phyloP scores from a whole-genome alignment of 2,113 vertebrate genomes.

The Speoplatyrhinus poulsoni region DNA sequence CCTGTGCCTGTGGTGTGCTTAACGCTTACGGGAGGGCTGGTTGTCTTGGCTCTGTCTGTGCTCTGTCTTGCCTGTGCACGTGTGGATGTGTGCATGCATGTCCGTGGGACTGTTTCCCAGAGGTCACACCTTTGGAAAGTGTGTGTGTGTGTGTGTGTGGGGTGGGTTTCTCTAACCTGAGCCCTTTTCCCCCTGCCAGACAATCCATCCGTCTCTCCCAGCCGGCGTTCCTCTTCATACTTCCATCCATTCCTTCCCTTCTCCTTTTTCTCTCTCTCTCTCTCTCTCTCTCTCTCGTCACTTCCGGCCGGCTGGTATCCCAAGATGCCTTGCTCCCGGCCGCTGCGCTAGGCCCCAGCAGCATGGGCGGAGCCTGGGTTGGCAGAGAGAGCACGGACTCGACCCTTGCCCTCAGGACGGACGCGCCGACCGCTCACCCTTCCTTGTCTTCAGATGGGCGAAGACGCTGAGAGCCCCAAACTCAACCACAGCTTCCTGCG shows the following conservation, averaged over 20 bases:
- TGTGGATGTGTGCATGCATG: constrained; percentile 27
- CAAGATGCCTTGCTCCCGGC: constrained; percentile 85
- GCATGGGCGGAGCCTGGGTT: constrained; percentile 92
- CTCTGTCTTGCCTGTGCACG: constrained; percentile 14
- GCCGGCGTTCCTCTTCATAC: constrained; percentile 22
- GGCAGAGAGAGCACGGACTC: constrained; percentile 88
- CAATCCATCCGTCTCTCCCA: constrained; percentile 18
- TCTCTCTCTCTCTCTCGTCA: constrained; percentile 14
- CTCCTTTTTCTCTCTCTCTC: constrained; percentile 11
- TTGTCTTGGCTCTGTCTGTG: constrained; percentile 2
- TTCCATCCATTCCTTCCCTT: constrained; percentile 1
- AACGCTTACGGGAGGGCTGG: neutral
- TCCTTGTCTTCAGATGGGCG: constrained; percentile 94
- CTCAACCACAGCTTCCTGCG: constrained; percentile 99
- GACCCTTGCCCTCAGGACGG: constrained; percentile 90
- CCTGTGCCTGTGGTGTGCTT: too few relatives aligned
- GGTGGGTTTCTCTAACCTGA: constrained; percentile 26
- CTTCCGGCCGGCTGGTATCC: constrained; percentile 63
- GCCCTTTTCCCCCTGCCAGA: constrained; percentile 31
- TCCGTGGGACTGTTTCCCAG: constrained; percentile 40
- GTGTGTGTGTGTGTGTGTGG: neutral
- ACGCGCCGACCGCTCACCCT: constrained; percentile 87
- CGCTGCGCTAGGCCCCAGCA: constrained; percentile 89
- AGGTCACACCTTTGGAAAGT: constrained; percentile 43
- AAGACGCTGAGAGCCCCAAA: constrained; percentile 95